Evolutionary conservation across 2,113 vertebrate genomes (phyloP).

Genomic region (Campylorhamphus procurvoides): DNA sequence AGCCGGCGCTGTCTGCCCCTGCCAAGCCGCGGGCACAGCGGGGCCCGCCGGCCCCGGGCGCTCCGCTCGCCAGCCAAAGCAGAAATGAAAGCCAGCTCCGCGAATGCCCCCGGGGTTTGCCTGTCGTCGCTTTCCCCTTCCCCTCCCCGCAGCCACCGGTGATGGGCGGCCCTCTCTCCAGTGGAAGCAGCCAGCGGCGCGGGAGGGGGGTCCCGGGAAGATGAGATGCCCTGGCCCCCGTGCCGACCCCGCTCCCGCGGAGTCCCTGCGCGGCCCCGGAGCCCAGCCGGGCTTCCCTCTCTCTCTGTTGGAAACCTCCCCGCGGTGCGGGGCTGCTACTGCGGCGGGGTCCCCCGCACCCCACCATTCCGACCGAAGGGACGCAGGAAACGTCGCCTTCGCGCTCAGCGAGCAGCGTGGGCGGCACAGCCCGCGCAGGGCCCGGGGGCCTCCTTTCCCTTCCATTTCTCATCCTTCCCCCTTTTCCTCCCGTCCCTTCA

Average conservation of each 20-base stretch:
- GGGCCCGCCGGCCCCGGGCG: not conserved
- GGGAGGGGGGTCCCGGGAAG: too few species aligned
- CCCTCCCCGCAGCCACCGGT: not conserved
- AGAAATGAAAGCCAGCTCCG: not conserved
- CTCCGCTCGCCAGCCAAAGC: not conserved
- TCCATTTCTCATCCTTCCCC: not conserved
- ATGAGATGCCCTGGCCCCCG: too few species aligned
- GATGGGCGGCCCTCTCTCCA: not conserved
- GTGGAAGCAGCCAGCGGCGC: not conserved
- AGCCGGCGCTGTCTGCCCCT: not conserved
- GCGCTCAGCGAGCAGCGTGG: not conserved
- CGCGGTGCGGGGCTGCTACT: not conserved
- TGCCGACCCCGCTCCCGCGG: not conserved
- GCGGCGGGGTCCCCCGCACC: not conserved
- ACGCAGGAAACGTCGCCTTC: not conserved
- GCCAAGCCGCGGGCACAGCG: slow-evolving; percentile 40
- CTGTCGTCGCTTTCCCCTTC: not conserved
- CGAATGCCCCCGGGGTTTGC: not conserved
- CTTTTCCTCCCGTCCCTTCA: not conserved
- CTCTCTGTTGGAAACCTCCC: not conserved
- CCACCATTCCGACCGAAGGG: not conserved
- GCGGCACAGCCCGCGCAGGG: not conserved
- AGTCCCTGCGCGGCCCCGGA: not conserved
- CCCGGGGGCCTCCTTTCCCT: not conserved
- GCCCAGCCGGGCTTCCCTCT: not conserved